Conservation (phyloP, 2,113 vertebrate species). For the Scolopax mira region DNA sequence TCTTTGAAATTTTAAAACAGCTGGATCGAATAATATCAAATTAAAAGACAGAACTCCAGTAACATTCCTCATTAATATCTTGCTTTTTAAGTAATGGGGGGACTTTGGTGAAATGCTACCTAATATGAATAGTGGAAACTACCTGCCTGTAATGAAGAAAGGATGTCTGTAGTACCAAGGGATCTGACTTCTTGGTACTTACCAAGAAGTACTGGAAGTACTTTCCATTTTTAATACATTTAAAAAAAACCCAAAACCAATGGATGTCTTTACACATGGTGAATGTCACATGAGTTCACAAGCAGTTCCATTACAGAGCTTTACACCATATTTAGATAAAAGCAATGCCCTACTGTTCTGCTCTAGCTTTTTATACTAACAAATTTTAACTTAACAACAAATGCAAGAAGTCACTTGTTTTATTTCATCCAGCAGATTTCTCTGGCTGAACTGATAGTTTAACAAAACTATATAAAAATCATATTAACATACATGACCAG, state of each 20-base stretch:
- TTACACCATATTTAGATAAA: neutral
- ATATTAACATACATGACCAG: rapidly evolving
- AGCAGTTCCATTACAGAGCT: neutral
- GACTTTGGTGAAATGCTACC: neutral
- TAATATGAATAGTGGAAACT: conserved; percentile 3
- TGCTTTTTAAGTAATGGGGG: conserved; percentile 10
- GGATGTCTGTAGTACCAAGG: neutral
- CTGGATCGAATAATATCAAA: conserved; percentile 15
- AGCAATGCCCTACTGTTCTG: neutral
- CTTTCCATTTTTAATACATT: conserved; percentile 48
- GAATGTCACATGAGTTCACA: neutral
- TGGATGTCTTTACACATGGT: neutral
- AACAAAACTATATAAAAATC: neutral
- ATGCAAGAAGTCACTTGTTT: neutral
- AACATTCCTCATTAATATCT: conserved; percentile 29
- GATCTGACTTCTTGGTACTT: conserved; percentile 40
- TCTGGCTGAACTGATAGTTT: neutral
- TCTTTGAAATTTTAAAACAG: conserved; percentile 33
- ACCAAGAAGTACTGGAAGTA: conserved; percentile 36
- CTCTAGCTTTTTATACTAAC: neutral
- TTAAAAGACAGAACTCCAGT: conserved; percentile 26
- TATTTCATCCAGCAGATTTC: neutral
- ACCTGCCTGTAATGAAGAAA: conserved; percentile 25
- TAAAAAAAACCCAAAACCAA: neutral
- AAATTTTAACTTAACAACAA: neutral